These are phyloP conservation scores for Ernsta delagoae DNA, from an alignment of 2,888 invertebrate genomes.

Conservation along the genomic window DNA sequence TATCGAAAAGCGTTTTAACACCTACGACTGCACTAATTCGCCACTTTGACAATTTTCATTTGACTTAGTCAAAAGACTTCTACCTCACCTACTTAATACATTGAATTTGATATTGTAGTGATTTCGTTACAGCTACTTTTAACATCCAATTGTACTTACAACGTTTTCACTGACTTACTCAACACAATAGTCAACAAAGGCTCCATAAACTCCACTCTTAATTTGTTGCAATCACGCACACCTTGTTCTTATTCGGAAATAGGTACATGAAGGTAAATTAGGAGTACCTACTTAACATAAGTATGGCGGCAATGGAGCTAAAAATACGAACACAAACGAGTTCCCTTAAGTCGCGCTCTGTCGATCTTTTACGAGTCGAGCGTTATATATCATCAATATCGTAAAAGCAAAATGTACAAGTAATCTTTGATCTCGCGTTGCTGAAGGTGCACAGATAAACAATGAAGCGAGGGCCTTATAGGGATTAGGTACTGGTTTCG, in stretches of 20 bases:
- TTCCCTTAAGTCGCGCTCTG: conserved; percentile 44
- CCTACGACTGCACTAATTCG: no score
- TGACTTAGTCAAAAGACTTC: no score
- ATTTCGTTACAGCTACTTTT: not conserved
- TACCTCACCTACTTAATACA: no score
- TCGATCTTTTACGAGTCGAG: conserved; percentile 45
- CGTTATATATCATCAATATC: conserved; percentile 64
- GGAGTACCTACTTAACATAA: conserved; percentile 46
- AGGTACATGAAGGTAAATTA: conserved; percentile 44
- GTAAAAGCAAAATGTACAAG: conserved; percentile 55
- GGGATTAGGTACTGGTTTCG: conserved; percentile 35
- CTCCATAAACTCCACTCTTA: not conserved
- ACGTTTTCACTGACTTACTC: not conserved
- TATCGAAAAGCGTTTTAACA: no score
- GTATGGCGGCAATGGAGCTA: conserved; percentile 40
- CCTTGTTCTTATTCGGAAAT: conserved; percentile 25
- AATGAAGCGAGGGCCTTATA: conserved; percentile 38
- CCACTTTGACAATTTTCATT: no score
- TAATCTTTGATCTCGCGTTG: conserved; percentile 66
- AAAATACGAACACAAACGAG: conserved; percentile 47
- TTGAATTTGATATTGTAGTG: no score
- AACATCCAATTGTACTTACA: not conserved
- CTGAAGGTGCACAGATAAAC: conserved; percentile 44
- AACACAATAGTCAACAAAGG: not conserved
- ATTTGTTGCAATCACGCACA: not conserved